A percentile compares a stretch with the other conserved stretches of the same genome.
Evolutionary conservation across 2,888 invertebrate species (phyloP).

Genomic region (Pocota personata): DNA sequence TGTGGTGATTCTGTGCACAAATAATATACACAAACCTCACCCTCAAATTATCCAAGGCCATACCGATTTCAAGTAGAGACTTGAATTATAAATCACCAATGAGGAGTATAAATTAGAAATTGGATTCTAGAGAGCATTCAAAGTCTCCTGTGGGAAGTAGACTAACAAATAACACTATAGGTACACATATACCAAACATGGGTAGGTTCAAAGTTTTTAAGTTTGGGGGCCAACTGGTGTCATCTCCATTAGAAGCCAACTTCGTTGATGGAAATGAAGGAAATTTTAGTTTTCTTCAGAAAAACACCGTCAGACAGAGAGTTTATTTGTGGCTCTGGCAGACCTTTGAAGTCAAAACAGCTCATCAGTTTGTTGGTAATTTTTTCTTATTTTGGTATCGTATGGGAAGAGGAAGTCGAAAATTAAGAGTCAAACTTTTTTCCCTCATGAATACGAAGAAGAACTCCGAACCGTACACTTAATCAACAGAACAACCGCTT

Average conservation of each 20-base stretch:
- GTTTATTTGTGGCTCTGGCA: slow-evolving; percentile 15
- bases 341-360: slow-evolving; percentile 12
- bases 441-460: background rate
- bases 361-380: background rate
- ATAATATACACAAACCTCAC: background rate
- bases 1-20: background rate
- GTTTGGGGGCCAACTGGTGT: slow-evolving; percentile 1
- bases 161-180: background rate
- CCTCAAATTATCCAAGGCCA: background rate
- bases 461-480: background rate
- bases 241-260: background rate
- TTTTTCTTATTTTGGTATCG: background rate
- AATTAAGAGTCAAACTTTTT: slow-evolving; percentile 10
- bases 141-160: background rate
- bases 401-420: background rate
- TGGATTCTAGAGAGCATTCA: background rate
- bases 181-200: background rate
- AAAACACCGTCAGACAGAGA: background rate
- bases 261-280: background rate
- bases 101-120: background rate
- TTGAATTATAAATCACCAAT: background rate
- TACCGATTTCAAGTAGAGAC: background rate
- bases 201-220: background rate
- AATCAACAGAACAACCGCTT: background rate
- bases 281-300: background rate